Conservation (phyloP, 2,888 invertebrate genomes). For the Baccha elongata region DNA sequence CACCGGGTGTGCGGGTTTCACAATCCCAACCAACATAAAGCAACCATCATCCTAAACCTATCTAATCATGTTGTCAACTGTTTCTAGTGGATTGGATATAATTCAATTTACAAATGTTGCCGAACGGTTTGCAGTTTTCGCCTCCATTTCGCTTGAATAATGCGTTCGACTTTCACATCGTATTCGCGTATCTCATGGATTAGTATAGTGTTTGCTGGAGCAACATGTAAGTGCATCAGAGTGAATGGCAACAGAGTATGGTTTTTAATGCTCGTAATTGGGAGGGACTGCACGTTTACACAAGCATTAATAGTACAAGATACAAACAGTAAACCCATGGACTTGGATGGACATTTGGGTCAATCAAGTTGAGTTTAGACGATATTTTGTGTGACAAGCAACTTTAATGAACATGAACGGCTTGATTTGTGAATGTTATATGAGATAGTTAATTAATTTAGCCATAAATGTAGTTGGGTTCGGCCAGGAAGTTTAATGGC, state of each 20-base stretch:
- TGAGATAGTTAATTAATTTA: constrained; percentile 70
- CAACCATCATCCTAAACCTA: constrained; percentile 26
- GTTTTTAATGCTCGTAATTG: constrained; percentile 12
- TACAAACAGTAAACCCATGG: constrained; percentile 29
- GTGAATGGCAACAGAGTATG: constrained; percentile 41
- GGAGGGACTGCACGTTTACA: neutral
- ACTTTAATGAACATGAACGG: constrained; percentile 64
- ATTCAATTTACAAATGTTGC: constrained; percentile 68
- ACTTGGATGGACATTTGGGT: constrained; percentile 64
- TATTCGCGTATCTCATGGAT: constrained; percentile 6
- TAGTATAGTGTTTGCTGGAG: constrained; percentile 3
- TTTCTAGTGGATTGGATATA: constrained; percentile 53
- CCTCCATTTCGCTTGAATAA: constrained; percentile 58
- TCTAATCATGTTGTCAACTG: constrained; percentile 72
- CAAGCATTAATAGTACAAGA: constrained; percentile 5
- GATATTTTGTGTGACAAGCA: constrained; percentile 51
- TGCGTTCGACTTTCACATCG: constrained; percentile 60
- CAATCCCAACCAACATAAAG: constrained; percentile 1
- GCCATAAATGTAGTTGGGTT: constrained; percentile 51
- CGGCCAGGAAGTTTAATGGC: constrained; percentile 57
- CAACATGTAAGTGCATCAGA: constrained; percentile 35
- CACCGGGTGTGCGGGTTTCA: constrained; percentile 41
- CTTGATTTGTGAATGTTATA: constrained; percentile 43
- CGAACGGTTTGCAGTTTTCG: constrained; percentile 5
- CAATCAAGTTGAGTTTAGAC: constrained; percentile 62